Base-by-base conservation (phyloP, 92 coral and sea anemone species). In the Zoanthus gigantus region DNA sequence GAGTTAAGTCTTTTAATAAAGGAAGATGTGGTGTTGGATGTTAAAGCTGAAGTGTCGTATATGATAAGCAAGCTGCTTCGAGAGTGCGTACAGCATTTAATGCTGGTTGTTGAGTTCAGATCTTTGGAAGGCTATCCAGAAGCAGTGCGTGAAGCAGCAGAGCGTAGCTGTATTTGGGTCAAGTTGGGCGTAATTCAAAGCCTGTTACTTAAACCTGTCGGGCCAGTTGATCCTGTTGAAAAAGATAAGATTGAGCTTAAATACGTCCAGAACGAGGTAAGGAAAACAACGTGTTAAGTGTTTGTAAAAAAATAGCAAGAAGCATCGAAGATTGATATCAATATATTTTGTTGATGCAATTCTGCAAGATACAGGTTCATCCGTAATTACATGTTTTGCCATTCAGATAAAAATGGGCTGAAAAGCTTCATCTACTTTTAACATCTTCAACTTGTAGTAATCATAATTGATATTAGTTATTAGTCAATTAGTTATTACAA, bases 201-300 rank as follows among this genome's bases (percentile, higher is more conserved):
- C 0, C 74, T 90, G 34, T 31, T 97, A 3, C 86, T 97, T 54
- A 78, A 89, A 29, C 99, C 99, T n/a, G 91, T 94, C 63, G 99
- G 99, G 9, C 93, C 95, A 3, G 99, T 95, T 1, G 99, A 97
- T 76, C 99, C 99, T 44, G 95, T 97, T 48, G 93, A 95, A 69
- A 90, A 93, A 82, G 93, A 71, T 69, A 82, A 86, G 72, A 91
- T 95, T 42, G 95, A 92, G 77, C 92, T 95, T 17, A 90, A 88
- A 77, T 87, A 94, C 45, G 88, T 90, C 2, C 90, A 73, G 53
- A 84, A 94, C 13, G 94, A 88, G 99, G 99, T 95, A 86, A 69
- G 88, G 1, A 6, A 46, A 10, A 44, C 28, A 48, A 37, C 42
- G 4, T 37, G 42, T 37, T 37, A 37, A 37, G 42, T 37, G 42